A percentile compares a stretch with the other conserved stretches of the same genome.
Evolutionary conservation across 1,140 invertebrate genomes (phyloP).

Genomic region (Tyrophagus putrescentiae): DNA sequence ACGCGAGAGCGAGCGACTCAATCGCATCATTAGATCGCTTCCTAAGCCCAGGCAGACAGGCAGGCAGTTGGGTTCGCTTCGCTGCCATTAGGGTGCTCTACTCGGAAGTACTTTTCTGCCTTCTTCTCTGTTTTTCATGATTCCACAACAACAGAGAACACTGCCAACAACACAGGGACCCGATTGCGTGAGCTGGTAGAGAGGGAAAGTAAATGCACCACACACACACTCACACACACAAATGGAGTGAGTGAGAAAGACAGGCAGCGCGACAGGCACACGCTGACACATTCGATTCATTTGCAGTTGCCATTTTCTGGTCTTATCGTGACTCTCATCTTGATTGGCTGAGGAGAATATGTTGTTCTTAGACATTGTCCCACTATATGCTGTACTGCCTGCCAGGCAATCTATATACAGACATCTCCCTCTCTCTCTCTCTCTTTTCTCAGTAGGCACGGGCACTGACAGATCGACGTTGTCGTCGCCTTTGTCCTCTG

Average conservation of each 20-base stretch:
- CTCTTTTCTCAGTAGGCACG: neutral
- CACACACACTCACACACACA: neutral
- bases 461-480: slow-evolving; percentile 13
- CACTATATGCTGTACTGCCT: neutral
- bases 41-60: neutral
- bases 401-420: slow-evolving; percentile 12
- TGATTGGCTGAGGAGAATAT: slow-evolving; percentile 14
- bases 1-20: neutral
- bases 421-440: too few species aligned
- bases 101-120: slow-evolving; percentile 9
- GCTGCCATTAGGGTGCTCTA: neutral
- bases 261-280: neutral
- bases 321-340: slow-evolving; percentile 8
- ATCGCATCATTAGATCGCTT: neutral
- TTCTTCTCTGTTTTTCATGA: too few species aligned
- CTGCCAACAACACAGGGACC: neutral
- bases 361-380: slow-evolving; percentile 15
- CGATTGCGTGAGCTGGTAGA: neutral
- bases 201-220: neutral
- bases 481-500: slow-evolving; percentile 14
- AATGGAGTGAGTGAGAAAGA: too few species aligned
- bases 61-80: neutral
- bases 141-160: too few species aligned
- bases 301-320: slow-evolving; percentile 3
- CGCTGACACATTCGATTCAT: slow-evolving; percentile 14